Conservation (phyloP, 2,888 invertebrate species). For the Aleiodes alternator region DNA sequence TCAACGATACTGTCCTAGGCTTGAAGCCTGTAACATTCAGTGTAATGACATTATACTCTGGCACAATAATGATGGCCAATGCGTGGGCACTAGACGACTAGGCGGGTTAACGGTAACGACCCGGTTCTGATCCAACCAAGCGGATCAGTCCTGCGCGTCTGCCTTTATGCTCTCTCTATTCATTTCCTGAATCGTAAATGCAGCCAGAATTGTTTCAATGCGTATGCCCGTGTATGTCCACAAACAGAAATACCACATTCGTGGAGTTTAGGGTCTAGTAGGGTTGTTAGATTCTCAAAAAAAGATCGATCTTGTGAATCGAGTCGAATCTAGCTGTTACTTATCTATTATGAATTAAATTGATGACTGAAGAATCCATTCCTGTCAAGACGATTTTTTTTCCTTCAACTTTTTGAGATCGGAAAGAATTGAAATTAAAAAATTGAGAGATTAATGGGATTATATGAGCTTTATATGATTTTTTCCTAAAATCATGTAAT, state of each 20-base stretch:
- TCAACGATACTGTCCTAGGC: conserved; percentile 22
- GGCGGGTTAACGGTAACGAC: conserved; percentile 60
- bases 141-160: conserved; percentile 29
- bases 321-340: no score
- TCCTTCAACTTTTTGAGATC: no score
- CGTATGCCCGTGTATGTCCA: conserved; percentile 43
- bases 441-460: no score
- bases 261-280: conserved; percentile 17
- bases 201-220: conserved; percentile 41
- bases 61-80: conserved; percentile 64
- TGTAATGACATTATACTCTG: conserved; percentile 65
- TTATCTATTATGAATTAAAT: no score
- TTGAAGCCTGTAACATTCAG: conserved; percentile 53
- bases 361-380: no score
- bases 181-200: conserved; percentile 56
- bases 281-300: no score
- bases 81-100: conserved; percentile 61
- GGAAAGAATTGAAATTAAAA: no score
- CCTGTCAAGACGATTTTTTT: no score
- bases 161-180: conserved; percentile 49
- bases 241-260: conserved; percentile 21
- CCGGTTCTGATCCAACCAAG: conserved; percentile 39
- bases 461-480: no score
- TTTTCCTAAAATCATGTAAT: no score
- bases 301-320: no score